phyloP scores from a whole-genome alignment of 2,888 invertebrate species.

The Drosophila nigricruria region DNA sequence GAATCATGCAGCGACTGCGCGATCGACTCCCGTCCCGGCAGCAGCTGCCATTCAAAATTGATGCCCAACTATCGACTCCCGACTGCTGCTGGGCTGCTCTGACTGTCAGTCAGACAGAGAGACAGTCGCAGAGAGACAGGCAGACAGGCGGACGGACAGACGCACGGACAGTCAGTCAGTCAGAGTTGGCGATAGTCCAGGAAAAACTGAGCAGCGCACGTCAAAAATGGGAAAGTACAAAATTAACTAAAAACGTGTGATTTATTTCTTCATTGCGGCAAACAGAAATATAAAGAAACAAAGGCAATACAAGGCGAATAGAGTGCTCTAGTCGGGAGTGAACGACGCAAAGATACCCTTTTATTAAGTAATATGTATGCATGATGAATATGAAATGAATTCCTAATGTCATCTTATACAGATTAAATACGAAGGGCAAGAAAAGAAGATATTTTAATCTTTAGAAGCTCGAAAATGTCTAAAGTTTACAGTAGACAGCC shows the following conservation, averaged over 20 bases:
- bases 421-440: no score
- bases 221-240: conserved; percentile 80
- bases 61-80: conserved; percentile 37
- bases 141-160: background rate
- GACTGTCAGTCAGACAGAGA: conserved; percentile 17
- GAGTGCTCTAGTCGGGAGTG: background rate
- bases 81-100: conserved; percentile 27
- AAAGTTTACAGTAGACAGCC: no score
- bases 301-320: conserved; percentile 3
- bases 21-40: conserved; percentile 36
- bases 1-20: conserved; percentile 69
- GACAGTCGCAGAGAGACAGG: background rate
- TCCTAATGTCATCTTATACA: no score
- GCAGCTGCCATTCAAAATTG: conserved; percentile 59
- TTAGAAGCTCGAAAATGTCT: no score
- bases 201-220: conserved; percentile 73
- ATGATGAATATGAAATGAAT: background rate
- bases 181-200: conserved; percentile 54
- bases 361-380: no score
- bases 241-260: conserved; percentile 78
- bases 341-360: background rate
- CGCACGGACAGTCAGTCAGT: background rate
- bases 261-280: conserved; percentile 76
- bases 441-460: no score
- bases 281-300: conserved; percentile 32